A percentile compares a stretch with the other conserved stretches of the same genome.
phyloP scores from a whole-genome alignment of 1,140 invertebrate genomes.

The Phthorimaea operculella region DNA sequence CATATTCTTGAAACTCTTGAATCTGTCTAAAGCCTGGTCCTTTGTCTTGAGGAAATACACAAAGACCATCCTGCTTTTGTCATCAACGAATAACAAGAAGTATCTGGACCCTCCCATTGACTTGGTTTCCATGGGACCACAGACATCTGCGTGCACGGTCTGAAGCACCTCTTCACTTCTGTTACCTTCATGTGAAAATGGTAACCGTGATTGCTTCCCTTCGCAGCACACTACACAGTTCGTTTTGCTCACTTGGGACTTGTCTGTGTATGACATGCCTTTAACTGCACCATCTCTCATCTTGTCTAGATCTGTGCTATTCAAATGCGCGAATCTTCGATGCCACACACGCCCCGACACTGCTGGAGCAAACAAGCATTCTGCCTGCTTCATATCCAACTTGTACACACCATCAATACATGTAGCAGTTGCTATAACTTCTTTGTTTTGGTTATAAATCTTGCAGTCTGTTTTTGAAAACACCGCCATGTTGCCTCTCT shows the following conservation, averaged over 20 bases:
- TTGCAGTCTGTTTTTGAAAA: not conserved
- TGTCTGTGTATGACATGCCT: conserved; percentile 12
- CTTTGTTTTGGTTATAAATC: not conserved
- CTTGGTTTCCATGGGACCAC: not conserved
- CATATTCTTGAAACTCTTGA: not conserved
- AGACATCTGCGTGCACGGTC: conserved; percentile 20
- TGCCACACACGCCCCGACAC: conserved; percentile 8
- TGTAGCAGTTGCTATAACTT: not conserved
- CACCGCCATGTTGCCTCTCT: not conserved
- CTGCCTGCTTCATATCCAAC: conserved; percentile 7
- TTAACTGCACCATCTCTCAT: conserved; percentile 17
- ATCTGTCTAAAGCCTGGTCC: not conserved
- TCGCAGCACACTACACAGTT: conserved; percentile 25
- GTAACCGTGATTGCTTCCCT: conserved; percentile 23
- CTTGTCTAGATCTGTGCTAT: conserved; percentile 13
- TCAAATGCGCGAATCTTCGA: conserved; percentile 16
- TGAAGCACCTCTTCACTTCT: conserved; percentile 13
- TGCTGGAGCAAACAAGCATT: conserved; percentile 13
- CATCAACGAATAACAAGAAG: conserved; percentile 5
- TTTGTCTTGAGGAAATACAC: conserved; percentile 4
- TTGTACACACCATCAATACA: conserved; percentile 7
- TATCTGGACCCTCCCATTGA: conserved; percentile 3
- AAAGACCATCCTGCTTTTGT: conserved; percentile 2
- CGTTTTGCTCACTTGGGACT: conserved; percentile 2
- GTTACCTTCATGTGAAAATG: conserved; percentile 18